phyloP scores from a whole-genome alignment of 2,113 vertebrate genomes.

The Campylomormyrus numenius region DNA sequence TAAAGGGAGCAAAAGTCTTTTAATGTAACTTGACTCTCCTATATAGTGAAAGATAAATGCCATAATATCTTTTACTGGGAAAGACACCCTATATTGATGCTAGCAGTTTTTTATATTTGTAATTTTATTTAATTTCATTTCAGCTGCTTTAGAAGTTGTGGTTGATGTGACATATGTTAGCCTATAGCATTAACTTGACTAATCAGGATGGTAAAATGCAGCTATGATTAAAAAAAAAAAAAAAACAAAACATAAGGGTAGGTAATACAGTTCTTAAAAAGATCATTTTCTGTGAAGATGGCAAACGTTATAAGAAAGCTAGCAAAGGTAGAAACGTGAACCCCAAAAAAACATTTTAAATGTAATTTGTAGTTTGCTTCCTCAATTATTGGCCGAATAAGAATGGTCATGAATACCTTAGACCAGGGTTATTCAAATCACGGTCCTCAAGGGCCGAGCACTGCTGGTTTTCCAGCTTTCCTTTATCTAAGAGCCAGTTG shows the following conservation, averaged over 20 bases:
- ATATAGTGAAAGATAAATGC: background rate
- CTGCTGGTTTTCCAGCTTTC: too few relatives aligned
- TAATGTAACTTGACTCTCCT: background rate
- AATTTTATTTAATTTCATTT: background rate
- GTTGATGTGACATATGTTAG: background rate
- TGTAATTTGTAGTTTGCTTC: background rate
- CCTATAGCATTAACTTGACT: background rate
- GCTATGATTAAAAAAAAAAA: background rate
- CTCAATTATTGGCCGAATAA: background rate
- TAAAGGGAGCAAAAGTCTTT: background rate
- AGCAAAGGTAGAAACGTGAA: background rate
- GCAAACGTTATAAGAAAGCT: background rate
- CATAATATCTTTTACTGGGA: background rate
- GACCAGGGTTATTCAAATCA: too few relatives aligned
- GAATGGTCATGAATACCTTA: background rate
- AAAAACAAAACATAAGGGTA: background rate
- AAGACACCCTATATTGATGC: background rate
- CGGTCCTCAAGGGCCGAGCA: too few relatives aligned
- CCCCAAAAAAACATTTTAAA: background rate
- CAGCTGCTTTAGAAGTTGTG: background rate
- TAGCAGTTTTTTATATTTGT: background rate
- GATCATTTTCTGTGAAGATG: background rate
- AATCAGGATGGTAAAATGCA: background rate
- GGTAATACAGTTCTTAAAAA: background rate
- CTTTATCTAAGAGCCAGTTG: too few relatives aligned